Percentiles rank a stretch among this genome's conserved stretches.
phyloP scores from a whole-genome alignment of 2,797 vertebrate genomes.

The Anolis apletophallus region DNA sequence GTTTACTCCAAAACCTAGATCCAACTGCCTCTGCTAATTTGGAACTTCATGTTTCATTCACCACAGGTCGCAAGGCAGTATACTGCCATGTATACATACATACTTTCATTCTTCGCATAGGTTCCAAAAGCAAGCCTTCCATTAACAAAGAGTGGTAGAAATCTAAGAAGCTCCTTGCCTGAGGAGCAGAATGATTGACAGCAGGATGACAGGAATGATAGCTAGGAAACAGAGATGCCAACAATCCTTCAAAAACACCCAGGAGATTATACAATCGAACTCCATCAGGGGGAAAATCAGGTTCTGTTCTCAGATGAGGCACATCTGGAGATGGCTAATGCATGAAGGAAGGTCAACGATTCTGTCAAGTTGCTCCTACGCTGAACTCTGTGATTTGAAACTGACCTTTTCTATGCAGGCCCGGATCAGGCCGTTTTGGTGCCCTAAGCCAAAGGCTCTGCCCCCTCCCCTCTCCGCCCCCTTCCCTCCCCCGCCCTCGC shows the following conservation, averaged over 20 bases:
- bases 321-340: not conserved
- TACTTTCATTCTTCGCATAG: slow-evolving; percentile 66
- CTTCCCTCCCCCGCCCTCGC: too few species aligned
- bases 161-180: not conserved
- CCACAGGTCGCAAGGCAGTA: slow-evolving; percentile 69
- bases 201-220: not conserved
- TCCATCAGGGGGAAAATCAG: slow-evolving; percentile 17
- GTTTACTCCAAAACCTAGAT: slow-evolving; percentile 77
- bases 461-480: too few species aligned
- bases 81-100: slow-evolving; percentile 59
- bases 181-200: not conserved
- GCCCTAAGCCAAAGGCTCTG: too few species aligned
- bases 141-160: slow-evolving; percentile 59
- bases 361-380: not conserved
- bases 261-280: slow-evolving; percentile 12
- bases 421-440: too few species aligned
- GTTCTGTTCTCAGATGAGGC: not conserved
- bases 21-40: slow-evolving; percentile 79
- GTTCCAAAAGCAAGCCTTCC: slow-evolving; percentile 46
- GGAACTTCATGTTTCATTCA: slow-evolving; percentile 68
- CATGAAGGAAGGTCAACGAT: not conserved
- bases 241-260: slow-evolving; percentile 23
- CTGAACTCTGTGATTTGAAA: not conserved
- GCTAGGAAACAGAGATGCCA: not conserved
- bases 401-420: too few species aligned